Percentiles rank a stretch among this genome's conserved stretches.
Evolutionary conservation across 2,888 invertebrate genomes (phyloP).

Genomic region (Mythimna vitellina): DNA sequence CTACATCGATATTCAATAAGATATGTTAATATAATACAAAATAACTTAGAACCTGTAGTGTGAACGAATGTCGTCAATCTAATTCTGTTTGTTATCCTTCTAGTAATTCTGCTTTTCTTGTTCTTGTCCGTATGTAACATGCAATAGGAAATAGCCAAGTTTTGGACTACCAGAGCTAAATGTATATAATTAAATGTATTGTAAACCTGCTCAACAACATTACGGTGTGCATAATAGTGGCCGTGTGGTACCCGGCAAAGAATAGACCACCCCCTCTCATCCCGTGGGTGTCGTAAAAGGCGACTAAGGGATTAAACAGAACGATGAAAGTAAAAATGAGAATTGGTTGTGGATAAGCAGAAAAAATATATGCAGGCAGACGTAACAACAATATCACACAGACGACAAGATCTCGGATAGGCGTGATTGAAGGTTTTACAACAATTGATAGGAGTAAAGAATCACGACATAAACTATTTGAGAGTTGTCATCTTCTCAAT

Average conservation of each 20-base stretch:
- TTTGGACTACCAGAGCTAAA: too few species aligned
- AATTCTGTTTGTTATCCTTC: background rate
- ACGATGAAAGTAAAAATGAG: background rate
- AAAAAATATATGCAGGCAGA: background rate
- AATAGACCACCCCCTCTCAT: constrained; percentile 15
- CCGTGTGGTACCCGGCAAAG: constrained; percentile 26
- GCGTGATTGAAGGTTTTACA: background rate
- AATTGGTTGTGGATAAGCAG: background rate
- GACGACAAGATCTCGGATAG: background rate
- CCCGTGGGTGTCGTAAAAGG: constrained; percentile 17
- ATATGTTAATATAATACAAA: too few species aligned
- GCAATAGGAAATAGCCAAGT: too few species aligned
- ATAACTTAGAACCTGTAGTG: too few species aligned
- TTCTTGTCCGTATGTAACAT: too few species aligned
- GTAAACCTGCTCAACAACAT: too few species aligned
- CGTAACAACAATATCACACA: background rate
- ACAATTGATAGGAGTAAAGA: background rate
- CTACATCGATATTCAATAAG: too few species aligned
- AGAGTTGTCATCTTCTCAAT: too few species aligned
- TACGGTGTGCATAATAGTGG: background rate
- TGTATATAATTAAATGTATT: too few species aligned
- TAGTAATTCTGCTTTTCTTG: too few species aligned
- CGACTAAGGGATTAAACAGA: constrained; percentile 17
- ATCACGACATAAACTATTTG: too few species aligned
- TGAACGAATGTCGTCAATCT: too few species aligned